A percentile compares a stretch with the other conserved stretches of the same genome.
These are phyloP conservation scores for Miltochrista miniata DNA, from an alignment of 2,888 invertebrate genomes.

Conservation along the genomic window DNA sequence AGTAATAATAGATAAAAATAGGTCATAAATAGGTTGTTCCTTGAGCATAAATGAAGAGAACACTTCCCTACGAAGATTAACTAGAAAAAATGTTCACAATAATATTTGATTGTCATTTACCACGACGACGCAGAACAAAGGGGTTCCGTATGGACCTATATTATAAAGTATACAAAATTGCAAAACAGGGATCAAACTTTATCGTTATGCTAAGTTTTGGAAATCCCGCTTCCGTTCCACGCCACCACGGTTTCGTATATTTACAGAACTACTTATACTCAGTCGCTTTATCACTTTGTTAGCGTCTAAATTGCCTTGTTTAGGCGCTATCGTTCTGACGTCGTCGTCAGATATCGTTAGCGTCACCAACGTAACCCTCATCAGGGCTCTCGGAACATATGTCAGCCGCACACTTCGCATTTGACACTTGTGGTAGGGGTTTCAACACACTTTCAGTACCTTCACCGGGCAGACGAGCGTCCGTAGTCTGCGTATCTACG, in stretches of 20 bases:
- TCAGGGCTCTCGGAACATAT: constrained; percentile 91
- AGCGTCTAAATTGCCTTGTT: constrained; percentile 74
- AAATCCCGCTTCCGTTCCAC: constrained; percentile 35
- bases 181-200: constrained; percentile 50
- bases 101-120: constrained; percentile 38
- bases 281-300: constrained; percentile 81
- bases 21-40: constrained; percentile 8
- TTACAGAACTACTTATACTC: constrained; percentile 74
- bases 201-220: constrained; percentile 30
- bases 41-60: constrained; percentile 15
- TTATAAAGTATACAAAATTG: constrained; percentile 53
- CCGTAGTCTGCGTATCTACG: constrained; percentile 85
- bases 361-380: constrained; percentile 94
- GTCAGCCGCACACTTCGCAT: constrained; percentile 77
- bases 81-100: constrained; percentile 40
- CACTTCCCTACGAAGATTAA: constrained; percentile 18
- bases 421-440: constrained; percentile 72
- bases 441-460: constrained; percentile 70
- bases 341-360: constrained; percentile 88
- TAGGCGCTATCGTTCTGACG: constrained; percentile 72
- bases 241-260: constrained; percentile 40
- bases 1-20: too few species aligned
- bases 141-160: constrained; percentile 28
- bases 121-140: constrained; percentile 30
- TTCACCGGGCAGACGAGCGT: constrained; percentile 72